Percentiles rank a stretch among this genome's conserved stretches.
phyloP scores from a whole-genome alignment of 2,888 invertebrate species.

The Patella ulyssiponensis region DNA sequence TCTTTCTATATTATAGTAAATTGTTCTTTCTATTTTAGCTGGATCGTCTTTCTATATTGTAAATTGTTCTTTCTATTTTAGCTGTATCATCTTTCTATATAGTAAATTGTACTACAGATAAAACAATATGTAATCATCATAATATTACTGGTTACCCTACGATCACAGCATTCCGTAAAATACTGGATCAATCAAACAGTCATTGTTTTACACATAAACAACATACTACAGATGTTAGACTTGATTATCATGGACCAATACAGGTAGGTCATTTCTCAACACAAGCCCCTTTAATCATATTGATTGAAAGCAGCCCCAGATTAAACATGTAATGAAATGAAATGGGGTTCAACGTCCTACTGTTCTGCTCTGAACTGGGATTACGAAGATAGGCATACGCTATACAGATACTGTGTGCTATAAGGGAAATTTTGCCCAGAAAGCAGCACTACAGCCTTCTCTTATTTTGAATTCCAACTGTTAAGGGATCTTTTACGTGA shows the following conservation, averaged over 20 bases:
- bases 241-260: slow-evolving; percentile 63
- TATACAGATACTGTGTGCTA: too few relatives aligned
- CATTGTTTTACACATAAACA: slow-evolving; percentile 42
- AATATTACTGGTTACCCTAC: slow-evolving; percentile 61
- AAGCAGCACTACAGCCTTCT: too few relatives aligned
- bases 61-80: slow-evolving; percentile 31
- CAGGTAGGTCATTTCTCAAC: slow-evolving; percentile 39
- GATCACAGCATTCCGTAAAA: slow-evolving; percentile 55
- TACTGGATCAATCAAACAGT: slow-evolving; percentile 51
- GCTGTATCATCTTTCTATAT: slow-evolving; percentile 58
- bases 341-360: too few relatives aligned
- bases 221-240: slow-evolving; percentile 36
- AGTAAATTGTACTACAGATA: slow-evolving; percentile 61
- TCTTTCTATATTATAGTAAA: too few relatives aligned
- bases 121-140: slow-evolving; percentile 44
- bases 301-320: too few relatives aligned
- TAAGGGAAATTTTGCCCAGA: too few relatives aligned
- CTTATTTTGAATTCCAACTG: too few relatives aligned
- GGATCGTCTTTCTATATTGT: not conserved
- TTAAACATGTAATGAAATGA: too few relatives aligned
- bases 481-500: too few relatives aligned
- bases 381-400: too few relatives aligned
- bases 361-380: too few relatives aligned
- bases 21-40: not conserved
- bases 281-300: too few relatives aligned